Conservation (phyloP, 2,888 invertebrate genomes). For the Pandemis heparana region DNA sequence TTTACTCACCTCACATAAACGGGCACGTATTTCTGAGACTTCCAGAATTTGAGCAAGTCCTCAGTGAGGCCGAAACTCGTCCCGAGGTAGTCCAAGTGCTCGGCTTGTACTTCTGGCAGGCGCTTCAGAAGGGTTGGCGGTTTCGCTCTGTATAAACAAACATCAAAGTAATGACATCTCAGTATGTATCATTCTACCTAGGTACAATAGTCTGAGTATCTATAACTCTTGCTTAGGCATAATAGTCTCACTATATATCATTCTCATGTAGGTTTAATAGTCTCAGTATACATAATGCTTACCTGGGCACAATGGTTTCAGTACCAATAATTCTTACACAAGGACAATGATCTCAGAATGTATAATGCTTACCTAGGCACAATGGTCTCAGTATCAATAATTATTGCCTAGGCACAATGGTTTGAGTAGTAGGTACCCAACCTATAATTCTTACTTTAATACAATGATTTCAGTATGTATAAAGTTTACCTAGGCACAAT, state of each 20-base stretch:
- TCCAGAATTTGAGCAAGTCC: slow-evolving; percentile 97
- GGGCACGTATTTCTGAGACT: slow-evolving; percentile 91
- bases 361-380: background rate
- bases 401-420: background rate
- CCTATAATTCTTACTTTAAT: background rate
- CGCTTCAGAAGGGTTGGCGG: slow-evolving; percentile 96
- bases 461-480: background rate
- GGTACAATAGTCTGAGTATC: background rate
- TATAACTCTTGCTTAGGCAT: background rate
- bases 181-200: background rate
- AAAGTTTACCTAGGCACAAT: background rate
- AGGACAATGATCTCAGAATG: background rate
- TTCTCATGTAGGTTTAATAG: background rate
- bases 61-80: slow-evolving; percentile 97
- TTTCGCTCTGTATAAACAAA: slow-evolving; percentile 78
- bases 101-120: slow-evolving; percentile 93
- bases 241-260: background rate
- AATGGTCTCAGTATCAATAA: background rate
- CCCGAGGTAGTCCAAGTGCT: slow-evolving; percentile 96
- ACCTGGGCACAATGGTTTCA: background rate
- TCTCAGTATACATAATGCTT: background rate
- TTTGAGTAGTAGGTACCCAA: background rate
- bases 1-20: slow-evolving; percentile 92
- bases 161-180: background rate
- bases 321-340: background rate